Percentiles rank a stretch among this genome's conserved stretches.
Evolutionary conservation across 2,797 vertebrate species (phyloP).

Genomic region (Cebuella pygmaea): DNA sequence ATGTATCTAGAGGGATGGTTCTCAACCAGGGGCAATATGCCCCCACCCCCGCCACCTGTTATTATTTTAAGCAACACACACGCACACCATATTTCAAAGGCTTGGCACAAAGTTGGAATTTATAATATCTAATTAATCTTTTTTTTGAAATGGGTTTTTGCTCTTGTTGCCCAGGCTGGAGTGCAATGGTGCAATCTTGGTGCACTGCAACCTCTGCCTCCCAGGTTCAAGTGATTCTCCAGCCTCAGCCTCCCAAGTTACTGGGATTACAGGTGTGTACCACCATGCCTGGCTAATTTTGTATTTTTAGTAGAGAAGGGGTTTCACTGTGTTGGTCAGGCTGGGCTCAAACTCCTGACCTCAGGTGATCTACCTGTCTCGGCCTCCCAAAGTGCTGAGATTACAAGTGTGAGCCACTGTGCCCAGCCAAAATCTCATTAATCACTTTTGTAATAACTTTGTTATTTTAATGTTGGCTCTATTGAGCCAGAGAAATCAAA

Average conservation of each 20-base stretch:
- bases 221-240: neutral
- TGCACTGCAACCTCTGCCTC: neutral
- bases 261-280: neutral
- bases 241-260: neutral
- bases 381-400: neutral
- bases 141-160: no score
- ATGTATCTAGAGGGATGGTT: neutral
- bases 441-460: neutral
- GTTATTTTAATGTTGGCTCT: neutral
- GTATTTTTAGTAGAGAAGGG: neutral
- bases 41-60: accelerated
- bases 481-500: neutral
- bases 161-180: no score
- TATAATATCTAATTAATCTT: neutral
- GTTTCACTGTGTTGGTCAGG: neutral
- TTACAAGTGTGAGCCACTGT: neutral
- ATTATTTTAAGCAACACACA: neutral
- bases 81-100: neutral
- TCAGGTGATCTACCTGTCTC: neutral
- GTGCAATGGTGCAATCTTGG: neutral
- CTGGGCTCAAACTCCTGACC: neutral
- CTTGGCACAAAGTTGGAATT: neutral
- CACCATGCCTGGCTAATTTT: neutral
- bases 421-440: neutral
- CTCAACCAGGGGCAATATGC: neutral